Conservation (phyloP, 1,140 invertebrate genomes). For the Macrobrachium nipponense region DNA sequence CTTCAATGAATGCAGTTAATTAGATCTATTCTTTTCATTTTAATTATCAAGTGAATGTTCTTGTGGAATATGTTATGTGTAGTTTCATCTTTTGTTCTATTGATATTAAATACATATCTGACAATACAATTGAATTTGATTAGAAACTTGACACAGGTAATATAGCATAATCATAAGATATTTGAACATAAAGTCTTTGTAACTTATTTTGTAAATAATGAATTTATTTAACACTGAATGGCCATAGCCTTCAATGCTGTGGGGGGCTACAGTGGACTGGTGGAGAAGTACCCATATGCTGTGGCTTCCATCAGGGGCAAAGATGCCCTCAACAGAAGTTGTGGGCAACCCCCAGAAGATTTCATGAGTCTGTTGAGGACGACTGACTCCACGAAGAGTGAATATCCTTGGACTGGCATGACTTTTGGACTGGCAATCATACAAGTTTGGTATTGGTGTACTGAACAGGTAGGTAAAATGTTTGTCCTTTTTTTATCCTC, state of each 20-base stretch:
- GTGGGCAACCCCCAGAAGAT: conserved; percentile 69
- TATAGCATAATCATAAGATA: neutral
- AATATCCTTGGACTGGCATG: conserved; percentile 73
- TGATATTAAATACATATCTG: too few relatives aligned
- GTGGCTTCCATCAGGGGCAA: conserved; percentile 63
- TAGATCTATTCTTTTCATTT: too few relatives aligned
- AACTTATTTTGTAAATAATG: neutral
- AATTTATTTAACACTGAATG: neutral
- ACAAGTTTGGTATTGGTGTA: conserved; percentile 74
- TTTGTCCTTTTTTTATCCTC: too few relatives aligned
- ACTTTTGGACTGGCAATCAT: conserved; percentile 71
- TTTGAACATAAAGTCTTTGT: neutral
- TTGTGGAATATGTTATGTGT: too few relatives aligned
- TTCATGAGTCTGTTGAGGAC: conserved; percentile 71
- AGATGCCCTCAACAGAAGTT: conserved; percentile 38
- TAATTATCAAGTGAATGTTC: too few relatives aligned
- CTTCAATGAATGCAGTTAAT: too few relatives aligned
- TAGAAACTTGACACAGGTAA: neutral
- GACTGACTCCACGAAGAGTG: conserved; percentile 69
- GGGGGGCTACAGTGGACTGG: conserved; percentile 70
- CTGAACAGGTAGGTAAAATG: conserved; percentile 71
- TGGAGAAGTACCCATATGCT: conserved; percentile 68
- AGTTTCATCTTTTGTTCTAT: too few relatives aligned
- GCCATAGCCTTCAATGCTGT: conserved; percentile 70
- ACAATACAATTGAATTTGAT: too few relatives aligned